A percentile compares a stretch with the other conserved stretches of the same genome.
Conservation (phyloP, 1,140 invertebrate species). For the Philotrypesis tridentata region DNA sequence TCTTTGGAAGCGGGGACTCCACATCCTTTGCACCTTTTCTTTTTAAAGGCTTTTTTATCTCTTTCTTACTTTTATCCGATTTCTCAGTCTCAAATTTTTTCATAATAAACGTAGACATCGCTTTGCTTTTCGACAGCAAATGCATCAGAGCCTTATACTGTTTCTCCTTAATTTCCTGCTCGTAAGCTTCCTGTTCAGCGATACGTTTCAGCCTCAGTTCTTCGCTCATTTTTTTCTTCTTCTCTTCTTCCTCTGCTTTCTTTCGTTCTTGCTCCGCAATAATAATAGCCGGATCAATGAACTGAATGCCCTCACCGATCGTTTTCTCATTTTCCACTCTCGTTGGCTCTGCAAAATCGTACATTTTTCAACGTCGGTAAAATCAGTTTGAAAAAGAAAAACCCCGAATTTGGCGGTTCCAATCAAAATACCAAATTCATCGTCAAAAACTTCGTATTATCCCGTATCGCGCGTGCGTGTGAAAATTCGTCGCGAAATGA, state of each 20-base stretch:
- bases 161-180: slow-evolving; percentile 57
- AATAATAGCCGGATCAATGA: slow-evolving; percentile 29
- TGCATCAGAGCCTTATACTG: slow-evolving; percentile 66
- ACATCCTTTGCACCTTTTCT: slow-evolving; percentile 3
- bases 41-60: background rate
- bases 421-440: no score
- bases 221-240: background rate
- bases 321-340: background rate
- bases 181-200: slow-evolving; percentile 53
- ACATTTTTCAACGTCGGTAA: background rate
- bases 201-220: slow-evolving; percentile 15
- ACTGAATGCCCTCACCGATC: slow-evolving; percentile 24
- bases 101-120: slow-evolving; percentile 67
- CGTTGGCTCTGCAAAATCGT: background rate
- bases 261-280: background rate
- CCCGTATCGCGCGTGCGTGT: no score
- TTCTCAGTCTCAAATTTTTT: slow-evolving; percentile 61
- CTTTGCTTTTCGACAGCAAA: slow-evolving; percentile 69
- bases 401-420: no score
- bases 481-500: background rate
- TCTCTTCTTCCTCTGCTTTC: background rate
- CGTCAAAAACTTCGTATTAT: no score
- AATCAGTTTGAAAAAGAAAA: no score
- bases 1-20: background rate
- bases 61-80: slow-evolving; percentile 21